These are phyloP conservation scores for Polypterus bichir DNA, from an alignment of 2,113 vertebrate species.

Conservation along the genomic window DNA sequence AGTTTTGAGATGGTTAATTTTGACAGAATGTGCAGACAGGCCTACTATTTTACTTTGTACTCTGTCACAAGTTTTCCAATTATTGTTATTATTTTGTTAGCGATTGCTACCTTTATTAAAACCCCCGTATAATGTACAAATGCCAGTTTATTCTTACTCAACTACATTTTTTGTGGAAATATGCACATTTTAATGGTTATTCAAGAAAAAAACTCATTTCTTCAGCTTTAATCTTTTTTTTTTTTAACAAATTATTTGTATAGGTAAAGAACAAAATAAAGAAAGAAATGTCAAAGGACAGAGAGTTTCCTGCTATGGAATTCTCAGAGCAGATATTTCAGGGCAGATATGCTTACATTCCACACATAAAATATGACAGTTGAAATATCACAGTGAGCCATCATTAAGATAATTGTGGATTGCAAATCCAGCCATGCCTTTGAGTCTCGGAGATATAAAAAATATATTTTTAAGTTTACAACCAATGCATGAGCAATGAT, in stretches of 20 bases:
- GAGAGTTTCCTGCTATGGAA: not conserved
- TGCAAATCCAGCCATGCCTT: not conserved
- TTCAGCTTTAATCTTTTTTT: not conserved
- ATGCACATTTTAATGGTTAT: too few species aligned
- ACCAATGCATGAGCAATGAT: not conserved
- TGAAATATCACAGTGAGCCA: not conserved
- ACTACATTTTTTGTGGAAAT: too few species aligned
- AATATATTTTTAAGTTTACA: not conserved
- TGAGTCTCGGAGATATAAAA: not conserved
- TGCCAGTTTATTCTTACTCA: too few species aligned
- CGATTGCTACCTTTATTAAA: too few species aligned
- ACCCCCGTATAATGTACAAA: too few species aligned
- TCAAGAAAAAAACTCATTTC: not conserved
- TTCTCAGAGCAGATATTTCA: not conserved
- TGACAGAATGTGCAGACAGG: too few species aligned
- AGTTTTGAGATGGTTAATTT: constrained; percentile 40
- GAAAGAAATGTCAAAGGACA: not conserved
- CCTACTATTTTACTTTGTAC: too few species aligned
- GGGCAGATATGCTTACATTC: not conserved
- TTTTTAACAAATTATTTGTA: not conserved
- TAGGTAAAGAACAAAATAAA: not conserved
- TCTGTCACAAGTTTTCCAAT: too few species aligned
- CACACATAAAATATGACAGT: not conserved
- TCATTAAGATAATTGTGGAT: not conserved
- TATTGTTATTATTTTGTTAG: too few species aligned